Evolutionary conservation across 2,113 vertebrate genomes (phyloP), one percentile per base, ranked within the genome.

Genomic region (Macaca nemestrina): DNA sequence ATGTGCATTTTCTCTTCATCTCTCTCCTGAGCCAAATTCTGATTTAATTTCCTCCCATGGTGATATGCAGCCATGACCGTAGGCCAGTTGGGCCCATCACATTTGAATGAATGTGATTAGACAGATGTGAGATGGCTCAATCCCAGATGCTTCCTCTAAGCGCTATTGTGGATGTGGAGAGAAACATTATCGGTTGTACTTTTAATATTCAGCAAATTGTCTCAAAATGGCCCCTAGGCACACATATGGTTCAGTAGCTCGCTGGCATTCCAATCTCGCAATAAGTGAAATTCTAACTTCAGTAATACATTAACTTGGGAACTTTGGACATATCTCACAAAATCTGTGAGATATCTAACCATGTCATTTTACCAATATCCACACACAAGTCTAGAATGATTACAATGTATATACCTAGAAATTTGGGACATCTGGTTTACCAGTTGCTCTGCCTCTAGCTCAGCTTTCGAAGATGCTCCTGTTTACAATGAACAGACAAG

Each of bases 351-450:
- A 13, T 23, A 72, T 35, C 40, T 1, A 5, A 40, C 6, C 32
- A 3, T 2, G 0, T 20, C 23, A 45, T 0, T 18, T 40, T 32
- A 22, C 16, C 43, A n/a, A 2, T 17, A n/a, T 3, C 38, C 35
- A 8, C 30, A 38, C 17, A 32, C 22, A 50, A 61, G 25, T 11
- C 75, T 8, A 55, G 6, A 78, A 43, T 4, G 6, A 5, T 30
- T 3, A 25, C n/a, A 48, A 6, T 0, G 1, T 12, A 18, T 22
- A 40, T 45, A 22, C 0, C 3, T 4, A 4, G 80, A 23, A 3
- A 81, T 57, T 57, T 10, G 38, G 78, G 95, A 90, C 92, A n/a
- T 8, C 89, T 70, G 95, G 95, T 91, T 93, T 40, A 48, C 89
- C 0, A 1, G 0, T 6, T 13, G 9, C 70, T 67, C 83, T 73